These are phyloP conservation scores for Drosophila watanabei DNA, from an alignment of 1,140 invertebrate genomes.

Conservation along the genomic window DNA sequence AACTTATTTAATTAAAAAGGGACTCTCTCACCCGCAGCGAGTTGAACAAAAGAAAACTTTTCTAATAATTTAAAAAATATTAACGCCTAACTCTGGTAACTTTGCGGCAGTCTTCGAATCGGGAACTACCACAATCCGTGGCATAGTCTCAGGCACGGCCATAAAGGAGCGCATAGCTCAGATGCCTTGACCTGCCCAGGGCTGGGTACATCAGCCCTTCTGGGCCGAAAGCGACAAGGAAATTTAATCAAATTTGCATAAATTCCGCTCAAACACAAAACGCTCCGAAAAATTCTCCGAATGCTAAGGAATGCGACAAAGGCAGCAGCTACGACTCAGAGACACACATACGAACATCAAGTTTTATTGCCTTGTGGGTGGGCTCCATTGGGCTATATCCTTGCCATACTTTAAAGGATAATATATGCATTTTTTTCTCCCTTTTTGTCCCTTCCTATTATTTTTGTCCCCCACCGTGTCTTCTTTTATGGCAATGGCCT, in stretches of 20 bases:
- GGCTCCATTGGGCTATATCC: constrained; percentile 63
- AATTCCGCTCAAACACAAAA: constrained; percentile 76
- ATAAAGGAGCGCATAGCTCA: constrained; percentile 52
- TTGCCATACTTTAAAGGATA: constrained; percentile 66
- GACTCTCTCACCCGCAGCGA: not conserved
- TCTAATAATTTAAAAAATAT: constrained; percentile 35
- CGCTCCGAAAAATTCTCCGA: constrained; percentile 63
- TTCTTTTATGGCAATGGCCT: constrained; percentile 49
- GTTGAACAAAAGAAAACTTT: constrained; percentile 10
- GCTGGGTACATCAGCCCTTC: constrained; percentile 24
- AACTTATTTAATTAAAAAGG: constrained; percentile 15
- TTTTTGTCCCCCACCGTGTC: constrained; percentile 6
- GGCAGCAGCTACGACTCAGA: constrained; percentile 12
- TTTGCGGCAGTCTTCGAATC: constrained; percentile 18
- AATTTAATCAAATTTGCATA: constrained; percentile 76
- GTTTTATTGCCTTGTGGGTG: constrained; percentile 54
- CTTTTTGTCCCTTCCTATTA: constrained; percentile 3
- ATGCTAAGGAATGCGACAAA: constrained; percentile 59
- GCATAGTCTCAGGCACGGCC: constrained; percentile 51
- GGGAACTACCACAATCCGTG: constrained; percentile 41
- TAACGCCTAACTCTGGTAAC: constrained; percentile 3
- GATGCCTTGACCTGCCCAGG: constrained; percentile 60
- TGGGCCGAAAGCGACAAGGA: constrained; percentile 43
- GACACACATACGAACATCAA: constrained; percentile 23
- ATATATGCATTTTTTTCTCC: constrained; percentile 60